phyloP scores from a whole-genome alignment of 2,888 invertebrate species.

The Standfussiana lucernea region DNA sequence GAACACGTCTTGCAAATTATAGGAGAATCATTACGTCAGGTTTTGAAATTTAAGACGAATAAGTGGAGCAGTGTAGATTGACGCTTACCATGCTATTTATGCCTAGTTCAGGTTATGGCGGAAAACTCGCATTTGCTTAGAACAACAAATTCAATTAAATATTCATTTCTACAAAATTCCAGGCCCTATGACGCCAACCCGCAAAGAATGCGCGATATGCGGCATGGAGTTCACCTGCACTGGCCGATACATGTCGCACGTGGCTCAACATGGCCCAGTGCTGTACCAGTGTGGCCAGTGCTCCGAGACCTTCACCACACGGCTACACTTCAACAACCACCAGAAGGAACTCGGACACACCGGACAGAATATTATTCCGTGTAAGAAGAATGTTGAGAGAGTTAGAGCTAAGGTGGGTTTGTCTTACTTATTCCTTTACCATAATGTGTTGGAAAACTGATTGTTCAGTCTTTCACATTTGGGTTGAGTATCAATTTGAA shows the following conservation, averaged over 20 bases:
- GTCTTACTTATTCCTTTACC: neutral
- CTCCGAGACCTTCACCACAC: constrained; percentile 84
- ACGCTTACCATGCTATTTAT: neutral
- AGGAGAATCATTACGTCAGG: neutral
- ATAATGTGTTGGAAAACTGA: neutral
- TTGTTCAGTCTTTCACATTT: too few species aligned
- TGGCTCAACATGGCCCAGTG: constrained; percentile 91
- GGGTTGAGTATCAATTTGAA: neutral
- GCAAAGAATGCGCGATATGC: constrained; percentile 87
- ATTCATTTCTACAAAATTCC: constrained; percentile 12
- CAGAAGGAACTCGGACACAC: constrained; percentile 90
- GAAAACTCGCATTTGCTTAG: neutral
- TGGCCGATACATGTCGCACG: constrained; percentile 90
- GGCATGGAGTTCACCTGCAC: constrained; percentile 85
- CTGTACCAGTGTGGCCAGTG: constrained; percentile 91
- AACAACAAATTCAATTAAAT: neutral
- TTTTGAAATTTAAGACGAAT: neutral
- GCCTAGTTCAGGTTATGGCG: too few species aligned
- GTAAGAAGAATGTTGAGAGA: constrained; percentile 48
- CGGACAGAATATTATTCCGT: constrained; percentile 84
- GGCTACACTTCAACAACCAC: constrained; percentile 89
- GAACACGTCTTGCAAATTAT: neutral
- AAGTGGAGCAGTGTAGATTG: neutral
- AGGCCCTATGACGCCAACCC: constrained; percentile 82
- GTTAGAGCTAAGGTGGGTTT: constrained; percentile 37